These are phyloP conservation scores for Trisateles emortualis DNA, from an alignment of 2,888 invertebrate genomes.

Conservation along the genomic window DNA sequence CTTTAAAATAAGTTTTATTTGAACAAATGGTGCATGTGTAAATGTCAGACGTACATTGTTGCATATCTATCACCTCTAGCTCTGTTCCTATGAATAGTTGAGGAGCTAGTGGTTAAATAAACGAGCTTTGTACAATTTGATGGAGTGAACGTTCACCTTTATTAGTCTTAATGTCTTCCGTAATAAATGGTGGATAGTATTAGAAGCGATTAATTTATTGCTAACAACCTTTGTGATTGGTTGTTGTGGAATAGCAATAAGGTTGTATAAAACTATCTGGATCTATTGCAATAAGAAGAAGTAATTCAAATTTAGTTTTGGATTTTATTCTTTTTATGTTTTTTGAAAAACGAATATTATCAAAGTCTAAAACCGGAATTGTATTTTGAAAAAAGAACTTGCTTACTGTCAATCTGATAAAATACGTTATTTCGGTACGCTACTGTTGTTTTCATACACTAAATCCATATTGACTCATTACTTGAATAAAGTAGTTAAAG, in stretches of 20 bases:
- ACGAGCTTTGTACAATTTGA: slow-evolving; percentile 7
- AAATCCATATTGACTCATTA: too few species aligned
- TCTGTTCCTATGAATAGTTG: slow-evolving; percentile 3
- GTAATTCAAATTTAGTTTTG: too few species aligned
- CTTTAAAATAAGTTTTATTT: slow-evolving; percentile 7
- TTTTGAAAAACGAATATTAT: too few species aligned
- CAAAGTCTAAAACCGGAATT: too few species aligned
- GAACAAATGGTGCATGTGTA: slow-evolving; percentile 15
- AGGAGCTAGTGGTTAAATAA: slow-evolving; percentile 3
- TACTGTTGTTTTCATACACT: too few species aligned
- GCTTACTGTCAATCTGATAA: too few species aligned
- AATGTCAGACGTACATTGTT: slow-evolving; percentile 11
- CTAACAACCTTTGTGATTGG: neutral
- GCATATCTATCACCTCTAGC: slow-evolving; percentile 11
- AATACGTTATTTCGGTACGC: too few species aligned
- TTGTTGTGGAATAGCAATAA: neutral
- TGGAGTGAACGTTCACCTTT: slow-evolving; percentile 27
- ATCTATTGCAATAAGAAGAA: too few species aligned
- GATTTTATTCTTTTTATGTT: too few species aligned
- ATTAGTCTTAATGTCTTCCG: slow-evolving; percentile 33
- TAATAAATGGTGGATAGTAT: slow-evolving; percentile 13
- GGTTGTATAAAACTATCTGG: too few species aligned
- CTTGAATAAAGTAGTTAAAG: too few species aligned
- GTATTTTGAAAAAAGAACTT: too few species aligned
- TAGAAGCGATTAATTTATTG: slow-evolving; percentile 5